Base-by-base conservation (phyloP, 1,140 invertebrate genomes). In the Fopius arisanus region DNA sequence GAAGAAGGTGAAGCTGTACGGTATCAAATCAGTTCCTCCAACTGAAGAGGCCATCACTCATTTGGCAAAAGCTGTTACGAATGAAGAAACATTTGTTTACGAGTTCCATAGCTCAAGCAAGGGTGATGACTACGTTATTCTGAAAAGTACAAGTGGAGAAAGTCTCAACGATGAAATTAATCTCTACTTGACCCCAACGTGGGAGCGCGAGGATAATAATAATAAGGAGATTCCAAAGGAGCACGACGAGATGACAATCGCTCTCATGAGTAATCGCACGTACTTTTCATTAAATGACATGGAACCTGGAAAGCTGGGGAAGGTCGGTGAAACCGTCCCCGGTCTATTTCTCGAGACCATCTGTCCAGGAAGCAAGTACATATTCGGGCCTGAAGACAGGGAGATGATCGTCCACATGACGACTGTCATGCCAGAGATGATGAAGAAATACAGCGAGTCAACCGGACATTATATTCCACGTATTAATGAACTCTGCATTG, bases 381-480 rank as follows among this genome's bases (percentile, higher is more conserved):
- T 74, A 31, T 41, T 81, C 16, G 72, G 71, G 33, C 72, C 77
- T 0, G 5, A 19, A 0, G 83, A 87, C 73, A 21, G 4, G 5
- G 76, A 82, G n/a, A 5, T 81, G 9, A 43, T 82, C 2, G 28
- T 19, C 23, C 79, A 87, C 31, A 26, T 85, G 6, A 54, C 6
- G 4, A 21, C 66, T 2, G 71, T 79, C 1, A 78, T 87, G 77
- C 77, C 83, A 0, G 16, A 19, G 23, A 16, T 75, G 71, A 82
- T 85, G 73, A 78, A 73, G 5, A 28, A 82, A 12, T 87, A 86
- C 78, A 69, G 70, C 7, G 10, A 76, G 41, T 14, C 73, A 16
- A 75, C 43, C 2, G 59, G 78, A 0, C 70, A 82, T 62, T 88
- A 87, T 28, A 86, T 88, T 69, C 87, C 87, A 6, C 76, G 84